Base-by-base conservation (phyloP, 2,888 invertebrate species). In the Callimorpha dominula region DNA sequence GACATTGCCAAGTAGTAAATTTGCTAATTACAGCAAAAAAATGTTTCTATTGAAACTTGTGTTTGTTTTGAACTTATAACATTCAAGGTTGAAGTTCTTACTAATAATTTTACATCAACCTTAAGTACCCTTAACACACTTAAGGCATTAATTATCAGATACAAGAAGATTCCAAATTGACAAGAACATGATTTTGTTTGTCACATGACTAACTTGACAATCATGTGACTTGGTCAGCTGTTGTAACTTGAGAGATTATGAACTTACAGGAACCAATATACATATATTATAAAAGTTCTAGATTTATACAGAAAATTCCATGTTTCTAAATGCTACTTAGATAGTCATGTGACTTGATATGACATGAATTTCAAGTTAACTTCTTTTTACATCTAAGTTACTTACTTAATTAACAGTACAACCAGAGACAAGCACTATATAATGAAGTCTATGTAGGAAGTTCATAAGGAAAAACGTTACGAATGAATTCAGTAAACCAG, bases 161-260 rank as follows among this genome's bases (percentile, higher is more conserved):
- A 62, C 63, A 57, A 20, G 57, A 20, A 57, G 57, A 14, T 31
- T 49, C n/a, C 43, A 71, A 31, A 74, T 77, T 49, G 54, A 63
- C 50, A 69, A 17, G 17, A 42, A 49, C n/a, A 81, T 68, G 57
- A 40, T 42, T 74, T 76, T 78, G 42, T 40, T 75, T 68, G 87
- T 93, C 93, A 94, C 92, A 92, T 93, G 94, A 93, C 86, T 76
- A 85, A 73, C 77, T 82, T 85, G 81, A 42, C 66, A 64, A 83
- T 92, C 94, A 93, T 92, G 91, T 93, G 93, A 93, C 80, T 75
- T 71, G 84, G 86, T 91, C 89, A 90, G 87, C 88, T 62, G 62
- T 72, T 70, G 17, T n/a, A 62, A 66, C 62, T 71, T 66, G 40
- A 15, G 5, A 8, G 20, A 20, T 31, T 17, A 65, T 46, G 20